phyloP scores from a whole-genome alignment of 2,113 vertebrate genomes.

The Lophius piscatorius region DNA sequence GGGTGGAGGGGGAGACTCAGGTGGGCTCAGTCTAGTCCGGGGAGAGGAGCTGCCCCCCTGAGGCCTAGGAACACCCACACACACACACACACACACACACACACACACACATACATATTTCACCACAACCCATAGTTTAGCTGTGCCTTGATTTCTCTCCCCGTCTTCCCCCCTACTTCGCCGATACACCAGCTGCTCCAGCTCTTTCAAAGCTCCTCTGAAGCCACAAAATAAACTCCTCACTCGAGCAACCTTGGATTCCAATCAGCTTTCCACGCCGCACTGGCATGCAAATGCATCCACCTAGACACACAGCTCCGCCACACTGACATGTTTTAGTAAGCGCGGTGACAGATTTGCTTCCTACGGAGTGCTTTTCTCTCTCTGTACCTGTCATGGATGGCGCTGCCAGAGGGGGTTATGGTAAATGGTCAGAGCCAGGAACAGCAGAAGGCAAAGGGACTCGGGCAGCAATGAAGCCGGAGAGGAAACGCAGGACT shows the following conservation, averaged over 20 bases:
- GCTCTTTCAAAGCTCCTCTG: conserved; percentile 43
- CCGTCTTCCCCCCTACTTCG: conserved; percentile 7
- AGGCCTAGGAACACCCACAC: conserved; percentile 50
- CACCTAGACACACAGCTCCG: conserved; percentile 47
- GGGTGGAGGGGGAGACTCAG: conserved; percentile 70
- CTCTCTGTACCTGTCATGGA: conserved; percentile 69
- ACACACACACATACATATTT: conserved; percentile 36
- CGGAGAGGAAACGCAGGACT: conserved; percentile 47
- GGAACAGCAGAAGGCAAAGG: conserved; percentile 51
- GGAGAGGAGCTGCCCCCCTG: conserved; percentile 64
- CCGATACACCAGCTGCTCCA: conserved; percentile 27
- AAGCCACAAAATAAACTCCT: conserved; percentile 48
- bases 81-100: conserved; percentile 32
- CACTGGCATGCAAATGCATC: conserved; percentile 24
- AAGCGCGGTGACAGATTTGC: conserved; percentile 70
- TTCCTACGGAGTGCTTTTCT: conserved; percentile 65
- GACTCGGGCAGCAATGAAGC: conserved; percentile 64
- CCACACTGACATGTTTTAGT: conserved; percentile 73
- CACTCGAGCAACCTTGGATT: conserved; percentile 33
- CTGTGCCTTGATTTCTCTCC: conserved; percentile 39
- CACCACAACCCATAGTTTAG: conserved; percentile 35
- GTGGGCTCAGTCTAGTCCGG: conserved; percentile 69
- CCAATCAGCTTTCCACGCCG: conserved; percentile 52
- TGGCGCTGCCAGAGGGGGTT: conserved; percentile 63
- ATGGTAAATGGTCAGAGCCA: conserved; percentile 42